Conservation (phyloP, 2,113 vertebrate species). For the Corapipo altera region DNA sequence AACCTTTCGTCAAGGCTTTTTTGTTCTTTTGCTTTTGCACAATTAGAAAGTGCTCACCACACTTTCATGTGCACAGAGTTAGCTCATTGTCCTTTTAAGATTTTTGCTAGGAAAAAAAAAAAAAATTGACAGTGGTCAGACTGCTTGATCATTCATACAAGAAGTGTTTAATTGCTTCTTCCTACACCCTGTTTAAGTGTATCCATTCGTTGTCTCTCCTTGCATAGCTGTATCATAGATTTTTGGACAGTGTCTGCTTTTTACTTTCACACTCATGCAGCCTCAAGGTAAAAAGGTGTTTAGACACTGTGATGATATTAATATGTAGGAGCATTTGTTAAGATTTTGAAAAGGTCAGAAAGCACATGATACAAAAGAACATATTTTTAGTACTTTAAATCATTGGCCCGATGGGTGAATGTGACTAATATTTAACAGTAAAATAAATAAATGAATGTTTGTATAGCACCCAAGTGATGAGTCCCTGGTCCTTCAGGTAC, state of each 20-base stretch:
- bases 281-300: background rate
- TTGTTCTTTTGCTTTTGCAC: background rate
- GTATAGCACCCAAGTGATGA: background rate
- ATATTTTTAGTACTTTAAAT: background rate
- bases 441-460: background rate
- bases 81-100: background rate
- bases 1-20: background rate
- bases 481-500: background rate
- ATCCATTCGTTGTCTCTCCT: background rate
- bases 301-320: background rate
- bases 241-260: background rate
- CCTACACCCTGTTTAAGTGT: background rate
- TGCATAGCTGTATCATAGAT: background rate
- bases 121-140: background rate
- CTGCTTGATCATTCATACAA: background rate
- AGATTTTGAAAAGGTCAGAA: slow-evolving; percentile 32
- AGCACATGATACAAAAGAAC: background rate
- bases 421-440: background rate
- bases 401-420: background rate
- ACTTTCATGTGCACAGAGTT: background rate
- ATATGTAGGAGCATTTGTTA: background rate
- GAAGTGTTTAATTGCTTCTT: background rate
- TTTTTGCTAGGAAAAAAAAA: background rate
- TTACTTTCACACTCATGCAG: background rate
- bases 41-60: background rate